Base-by-base conservation (phyloP, 2,888 invertebrate species). In the Apodemia zela region DNA sequence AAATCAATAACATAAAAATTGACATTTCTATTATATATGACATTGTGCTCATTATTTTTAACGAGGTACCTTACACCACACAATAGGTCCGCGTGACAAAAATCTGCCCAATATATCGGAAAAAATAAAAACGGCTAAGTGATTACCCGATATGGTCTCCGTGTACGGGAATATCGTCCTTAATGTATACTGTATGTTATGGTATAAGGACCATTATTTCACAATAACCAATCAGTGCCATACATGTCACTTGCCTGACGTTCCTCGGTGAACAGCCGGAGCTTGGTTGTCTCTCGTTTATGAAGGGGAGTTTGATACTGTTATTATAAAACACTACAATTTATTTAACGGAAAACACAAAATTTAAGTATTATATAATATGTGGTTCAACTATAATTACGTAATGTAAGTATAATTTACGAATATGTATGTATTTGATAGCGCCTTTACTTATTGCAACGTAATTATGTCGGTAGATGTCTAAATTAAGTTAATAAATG, bases 151-250 rank as follows among this genome's bases (percentile, higher is more conserved):
- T 69, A 72, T 75, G 73, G 75, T 74, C 67, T 69, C 61, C 63
- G 65, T 64, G 64, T 63, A 62, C 64, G 65, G 66, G 68, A 76
- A 75, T 75, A 68, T 66, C 71, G 61, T 69, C 72, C 69, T 66
- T 76, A 42, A 69, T 69, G 64, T 63, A 63, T 67, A 68, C 68
- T 62, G 42, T 64, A 61, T 65, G 71, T 42, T 79, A 81, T 84
- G 82, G 78, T 79, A 73, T 72, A 73, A 66, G 72, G 71, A 75
- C 83, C 81, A 82, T 84, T 88, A 86, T 87, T 86, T 82, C 77
- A 80, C 84, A 86, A 89, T 88, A 88, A 87, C 87, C 88, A 89
- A 89, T 88, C 88, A 88, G 82, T 80, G 81, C 75, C 82, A 81
- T 81, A 77, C 84, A 81, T 78, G 85, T 85, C 88, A 87, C 80